Evolutionary conservation across 2,797 vertebrate species (phyloP).

Genomic region (Tragopan temminckii): DNA sequence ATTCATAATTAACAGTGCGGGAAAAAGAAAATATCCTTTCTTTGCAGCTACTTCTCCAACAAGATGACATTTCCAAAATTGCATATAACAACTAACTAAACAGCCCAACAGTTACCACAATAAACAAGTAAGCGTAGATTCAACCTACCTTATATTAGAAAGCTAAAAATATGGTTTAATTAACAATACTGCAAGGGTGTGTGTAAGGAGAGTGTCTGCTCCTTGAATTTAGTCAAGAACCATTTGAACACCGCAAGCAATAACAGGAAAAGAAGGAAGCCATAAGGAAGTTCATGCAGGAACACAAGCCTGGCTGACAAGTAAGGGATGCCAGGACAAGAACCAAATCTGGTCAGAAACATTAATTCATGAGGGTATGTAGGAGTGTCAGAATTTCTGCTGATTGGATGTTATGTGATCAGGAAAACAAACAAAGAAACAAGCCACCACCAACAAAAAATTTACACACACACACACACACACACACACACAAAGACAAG

Average conservation of each 20-base stretch:
- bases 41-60: neutral
- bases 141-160: neutral
- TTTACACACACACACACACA: neutral
- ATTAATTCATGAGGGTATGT: too few species aligned
- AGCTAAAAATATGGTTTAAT: neutral
- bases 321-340: neutral
- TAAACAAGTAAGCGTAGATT: neutral
- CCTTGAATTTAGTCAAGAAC: neutral
- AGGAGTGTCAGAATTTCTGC: neutral
- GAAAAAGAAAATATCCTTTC: neutral
- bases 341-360: neutral
- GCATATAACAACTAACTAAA: neutral
- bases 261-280: neutral
- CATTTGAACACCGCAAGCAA: neutral
- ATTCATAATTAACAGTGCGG: neutral
- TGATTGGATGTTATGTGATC: neutral
- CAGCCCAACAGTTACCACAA: rapidly evolving
- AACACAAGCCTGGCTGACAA: neutral
- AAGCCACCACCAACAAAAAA: neutral
- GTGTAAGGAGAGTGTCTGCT: neutral
- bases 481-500: neutral
- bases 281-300: neutral
- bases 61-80: neutral
- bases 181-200: neutral
- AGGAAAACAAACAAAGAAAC: neutral